These are phyloP conservation scores for Gila robusta DNA, from an alignment of 2,797 vertebrate species.

Conservation along the genomic window DNA sequence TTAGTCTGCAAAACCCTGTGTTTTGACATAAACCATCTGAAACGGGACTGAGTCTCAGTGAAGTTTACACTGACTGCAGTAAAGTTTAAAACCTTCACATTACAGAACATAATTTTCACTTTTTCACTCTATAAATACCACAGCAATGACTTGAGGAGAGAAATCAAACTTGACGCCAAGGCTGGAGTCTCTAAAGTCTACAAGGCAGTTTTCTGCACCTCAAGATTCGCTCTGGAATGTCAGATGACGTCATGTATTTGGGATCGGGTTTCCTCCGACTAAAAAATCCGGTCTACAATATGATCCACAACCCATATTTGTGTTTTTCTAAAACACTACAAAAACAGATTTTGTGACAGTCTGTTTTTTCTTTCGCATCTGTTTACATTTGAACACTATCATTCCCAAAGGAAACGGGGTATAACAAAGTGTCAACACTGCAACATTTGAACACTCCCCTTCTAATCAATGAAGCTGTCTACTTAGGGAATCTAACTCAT, in stretches of 20 bases:
- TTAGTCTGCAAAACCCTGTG: not conserved
- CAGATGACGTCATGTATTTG: slow-evolving; percentile 65
- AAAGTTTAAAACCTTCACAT: not conserved
- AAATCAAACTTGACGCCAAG: not conserved
- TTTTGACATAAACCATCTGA: not conserved
- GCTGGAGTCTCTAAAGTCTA: not conserved
- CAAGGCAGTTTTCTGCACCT: slow-evolving; percentile 38
- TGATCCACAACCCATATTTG: slow-evolving; percentile 61
- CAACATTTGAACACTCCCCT: not conserved
- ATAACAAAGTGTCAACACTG: not conserved
- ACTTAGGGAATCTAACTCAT: not conserved
- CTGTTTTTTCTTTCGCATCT: not conserved
- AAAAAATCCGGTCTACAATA: slow-evolving; percentile 61
- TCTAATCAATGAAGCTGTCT: not conserved
- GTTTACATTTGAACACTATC: not conserved
- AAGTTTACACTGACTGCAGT: not conserved
- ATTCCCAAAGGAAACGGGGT: not conserved
- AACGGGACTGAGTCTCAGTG: not conserved
- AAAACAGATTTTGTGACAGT: not conserved
- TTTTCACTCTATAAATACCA: not conserved
- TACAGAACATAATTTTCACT: not conserved
- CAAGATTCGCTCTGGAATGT: slow-evolving; percentile 62
- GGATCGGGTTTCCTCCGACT: slow-evolving; percentile 63
- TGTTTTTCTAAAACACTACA: not conserved
- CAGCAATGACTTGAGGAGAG: not conserved